Evolutionary conservation across 2,888 invertebrate genomes (phyloP), one percentile per base, ranked within the genome.

Genomic region (Drosophila siamana): DNA sequence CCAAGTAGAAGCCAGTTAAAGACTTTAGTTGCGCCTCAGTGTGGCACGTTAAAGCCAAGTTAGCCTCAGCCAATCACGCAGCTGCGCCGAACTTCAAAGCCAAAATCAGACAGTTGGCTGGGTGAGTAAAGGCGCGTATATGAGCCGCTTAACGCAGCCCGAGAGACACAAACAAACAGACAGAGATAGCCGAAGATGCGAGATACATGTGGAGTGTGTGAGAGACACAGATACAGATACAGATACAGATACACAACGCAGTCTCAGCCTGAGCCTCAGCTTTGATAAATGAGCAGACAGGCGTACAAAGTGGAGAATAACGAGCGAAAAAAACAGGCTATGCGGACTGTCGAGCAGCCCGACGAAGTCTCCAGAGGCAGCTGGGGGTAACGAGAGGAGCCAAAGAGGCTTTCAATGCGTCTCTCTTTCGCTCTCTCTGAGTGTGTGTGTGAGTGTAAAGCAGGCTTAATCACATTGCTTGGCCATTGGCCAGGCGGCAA

Each of bases 61-160:
- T 68, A 73, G 69, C 68, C 56, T 22, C 78, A 80, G 84, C 90
- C 90, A 90, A 90, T 90, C 90, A 91, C 83, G 89, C 90, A 82
- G 84, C 80, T 80, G 90, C 90, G 90, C 90, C 78, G 70, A 90
- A 90, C 91, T 90, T 90, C 90, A 90, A 90, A 90, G 90, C 77
- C 81, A 84, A 75, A 89, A 89, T 68, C 74, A 63, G 78, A 69
- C 88, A 89, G 86, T 48, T 71, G 46, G 46, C 64, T 38, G 36
- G 15, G 33, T n/a, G 43, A 48, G 57, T 54, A 56, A 41, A 54
- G 62, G 60, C 68, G 68, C 67, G 81, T 75, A 75, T 87, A 67
- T 79, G 82, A 87, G 86, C 86, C 88, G 88, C 88, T 84, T 88
- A 84, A 85, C 87, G 85, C 81, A 87, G 69, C 62, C 68, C 69